A percentile compares a stretch with the other conserved stretches of the same genome.
phyloP scores from a whole-genome alignment of 2,113 vertebrate species.

The Hemicordylus capensis region DNA sequence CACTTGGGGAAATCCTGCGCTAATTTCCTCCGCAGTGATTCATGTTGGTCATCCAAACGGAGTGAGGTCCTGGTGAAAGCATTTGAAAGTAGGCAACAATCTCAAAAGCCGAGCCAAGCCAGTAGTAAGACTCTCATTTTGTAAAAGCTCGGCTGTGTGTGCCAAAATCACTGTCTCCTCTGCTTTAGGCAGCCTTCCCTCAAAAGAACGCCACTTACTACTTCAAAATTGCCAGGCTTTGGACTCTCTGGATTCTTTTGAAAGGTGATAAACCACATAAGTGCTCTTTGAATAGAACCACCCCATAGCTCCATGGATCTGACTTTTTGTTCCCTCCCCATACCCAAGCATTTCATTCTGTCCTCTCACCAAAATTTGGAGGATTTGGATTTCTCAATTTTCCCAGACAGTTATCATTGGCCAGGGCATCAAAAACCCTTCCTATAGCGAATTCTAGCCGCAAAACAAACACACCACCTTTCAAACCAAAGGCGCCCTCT shows the following conservation, averaged over 20 bases:
- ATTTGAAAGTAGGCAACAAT: slow-evolving; percentile 57
- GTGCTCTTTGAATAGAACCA: slow-evolving; percentile 47
- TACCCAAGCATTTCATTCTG: slow-evolving; percentile 57
- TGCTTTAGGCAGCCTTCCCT: slow-evolving; percentile 54
- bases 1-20: slow-evolving; percentile 56
- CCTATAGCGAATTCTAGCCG: slow-evolving; percentile 61
- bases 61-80: slow-evolving; percentile 58
- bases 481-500: slow-evolving; percentile 67
- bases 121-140: slow-evolving; percentile 41
- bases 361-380: slow-evolving; percentile 57
- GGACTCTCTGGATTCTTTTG: slow-evolving; percentile 52
- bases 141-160: slow-evolving; percentile 7
- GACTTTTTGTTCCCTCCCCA: slow-evolving; percentile 29
- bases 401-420: slow-evolving; percentile 65
- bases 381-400: slow-evolving; percentile 61
- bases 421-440: slow-evolving; percentile 55
- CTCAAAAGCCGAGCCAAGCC: slow-evolving; percentile 53
- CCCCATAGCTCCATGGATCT: slow-evolving; percentile 38
- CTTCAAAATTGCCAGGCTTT: slow-evolving; percentile 45
- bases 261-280: slow-evolving; percentile 67
- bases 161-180: slow-evolving; percentile 57
- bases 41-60: slow-evolving; percentile 39
- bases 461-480: slow-evolving; percentile 69
- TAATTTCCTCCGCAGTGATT: slow-evolving; percentile 59
- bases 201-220: slow-evolving; percentile 37